Evolutionary conservation across 2,113 vertebrate species (phyloP), one percentile per base, ranked within the genome.

Genomic region (Delphinus delphis): DNA sequence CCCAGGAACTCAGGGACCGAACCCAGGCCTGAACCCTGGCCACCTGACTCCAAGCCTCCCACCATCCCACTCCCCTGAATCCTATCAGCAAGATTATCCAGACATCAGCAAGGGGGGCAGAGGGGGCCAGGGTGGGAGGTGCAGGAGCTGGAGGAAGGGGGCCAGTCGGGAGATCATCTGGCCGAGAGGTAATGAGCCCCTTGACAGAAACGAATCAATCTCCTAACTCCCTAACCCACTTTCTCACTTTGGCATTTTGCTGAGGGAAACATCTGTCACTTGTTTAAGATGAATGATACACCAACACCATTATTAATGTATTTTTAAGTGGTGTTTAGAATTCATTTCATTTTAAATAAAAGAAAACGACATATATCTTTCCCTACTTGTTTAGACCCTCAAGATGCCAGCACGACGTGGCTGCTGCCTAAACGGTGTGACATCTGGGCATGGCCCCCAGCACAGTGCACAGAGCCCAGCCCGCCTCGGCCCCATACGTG

Each of bases 291-390:
- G 97, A 93, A 96, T 92, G 58, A 60, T 65, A 74, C 74, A 79
- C 65, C 96, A 88, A 79, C 86, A 90, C 82, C 79, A 62, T 97
- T 96, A 97, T 97, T 97, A 97, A 97, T 97, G 97, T 87, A 68
- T 53, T 92, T 96, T 96, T 98, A 98, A 97, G 97, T 97, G 97
- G 74, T 97, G 74, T 97, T 97, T 97, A 97, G 97, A 97, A 97
- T 92, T 93, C 74, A 96, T 89, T 98, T 97, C 89, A 92, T 96
- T 96, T 93, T 70, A 53, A 97, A 83, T 91, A 93, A 97, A 83
- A 89, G 60, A 88, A 82, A 88, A 92, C 0, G 71, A 74, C 82
- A 79, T 28, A 88, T 58, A 68, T 95, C 86, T 91, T 77, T 58
- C 81, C 55, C 60, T 93, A 74, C 95, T 73, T 79, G 38, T 62